phyloP scores from a whole-genome alignment of 2,113 vertebrate genomes.

The Bujurquina vittata region DNA sequence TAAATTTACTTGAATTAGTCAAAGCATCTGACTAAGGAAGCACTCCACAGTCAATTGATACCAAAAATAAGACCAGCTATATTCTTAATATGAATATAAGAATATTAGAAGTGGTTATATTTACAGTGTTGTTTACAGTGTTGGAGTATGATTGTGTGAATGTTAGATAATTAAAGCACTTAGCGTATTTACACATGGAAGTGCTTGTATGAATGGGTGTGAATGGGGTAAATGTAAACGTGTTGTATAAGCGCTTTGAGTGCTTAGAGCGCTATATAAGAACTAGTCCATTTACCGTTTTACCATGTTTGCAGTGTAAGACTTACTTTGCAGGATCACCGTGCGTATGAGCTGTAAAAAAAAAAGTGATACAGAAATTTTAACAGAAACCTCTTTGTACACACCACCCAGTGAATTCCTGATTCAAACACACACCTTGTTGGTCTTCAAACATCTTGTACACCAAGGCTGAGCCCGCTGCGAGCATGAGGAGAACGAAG shows the following conservation, averaged over 20 bases:
- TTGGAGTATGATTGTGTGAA: too few relatives aligned
- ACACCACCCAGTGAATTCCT: neutral
- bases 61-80: too few relatives aligned
- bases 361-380: neutral
- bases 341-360: slow-evolving; percentile 28
- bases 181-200: too few relatives aligned
- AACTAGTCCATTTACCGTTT: too few relatives aligned
- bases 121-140: too few relatives aligned
- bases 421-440: neutral
- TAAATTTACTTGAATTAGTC: too few relatives aligned
- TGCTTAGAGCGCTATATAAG: too few relatives aligned
- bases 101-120: neutral
- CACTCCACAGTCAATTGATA: neutral
- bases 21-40: neutral
- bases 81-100: neutral
- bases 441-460: neutral
- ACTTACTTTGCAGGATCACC: slow-evolving; percentile 47
- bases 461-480: slow-evolving; percentile 30
- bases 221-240: too few relatives aligned
- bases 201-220: too few relatives aligned
- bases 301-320: neutral
- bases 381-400: accelerated
- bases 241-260: too few relatives aligned
- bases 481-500: slow-evolving; percentile 67
- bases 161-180: too few relatives aligned